These are phyloP conservation scores for Mermis nigrescens DNA, from an alignment of 2,888 invertebrate species.

Conservation along the genomic window DNA sequence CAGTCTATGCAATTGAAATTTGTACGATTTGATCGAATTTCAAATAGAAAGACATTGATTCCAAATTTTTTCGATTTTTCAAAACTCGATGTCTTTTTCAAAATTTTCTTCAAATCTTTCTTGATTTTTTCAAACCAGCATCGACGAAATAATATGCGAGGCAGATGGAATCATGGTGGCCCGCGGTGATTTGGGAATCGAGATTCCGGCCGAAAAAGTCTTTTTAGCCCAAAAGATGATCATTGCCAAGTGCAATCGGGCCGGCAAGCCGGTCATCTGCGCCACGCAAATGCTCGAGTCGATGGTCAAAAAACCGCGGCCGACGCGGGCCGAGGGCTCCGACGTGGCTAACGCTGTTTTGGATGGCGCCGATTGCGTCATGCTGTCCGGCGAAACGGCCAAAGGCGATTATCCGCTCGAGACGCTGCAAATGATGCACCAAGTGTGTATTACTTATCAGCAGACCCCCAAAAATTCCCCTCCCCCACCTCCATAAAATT, in stretches of 20 bases:
- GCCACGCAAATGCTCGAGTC: conserved; percentile 92
- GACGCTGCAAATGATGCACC: conserved; percentile 46
- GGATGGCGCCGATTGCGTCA: conserved; percentile 93
- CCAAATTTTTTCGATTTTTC: no score
- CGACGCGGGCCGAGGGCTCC: conserved; percentile 83
- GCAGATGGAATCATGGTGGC: conserved; percentile 98
- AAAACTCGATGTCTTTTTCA: background rate
- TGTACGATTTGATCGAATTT: no score
- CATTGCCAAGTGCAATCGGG: conserved; percentile 85
- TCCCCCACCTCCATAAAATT: no score
- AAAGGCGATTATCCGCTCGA: conserved; percentile 87
- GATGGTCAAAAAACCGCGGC: conserved; percentile 92
- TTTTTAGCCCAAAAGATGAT: conserved; percentile 94
- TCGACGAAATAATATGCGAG: conserved; percentile 75
- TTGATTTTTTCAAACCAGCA: conserved; percentile 28
- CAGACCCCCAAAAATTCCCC: no score
- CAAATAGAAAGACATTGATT: no score
- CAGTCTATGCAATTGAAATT: no score
- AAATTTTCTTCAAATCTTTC: background rate
- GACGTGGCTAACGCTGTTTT: conserved; percentile 94
- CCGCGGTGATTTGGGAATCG: conserved; percentile 87
- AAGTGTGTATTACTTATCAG: no score
- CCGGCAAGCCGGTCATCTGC: conserved; percentile 89
- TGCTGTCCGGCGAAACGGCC: conserved; percentile 97
- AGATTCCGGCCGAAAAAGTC: conserved; percentile 83